These are phyloP conservation scores for Tetranychus cinnabarinus DNA, from an alignment of 1,140 invertebrate species.

Conservation along the genomic window DNA sequence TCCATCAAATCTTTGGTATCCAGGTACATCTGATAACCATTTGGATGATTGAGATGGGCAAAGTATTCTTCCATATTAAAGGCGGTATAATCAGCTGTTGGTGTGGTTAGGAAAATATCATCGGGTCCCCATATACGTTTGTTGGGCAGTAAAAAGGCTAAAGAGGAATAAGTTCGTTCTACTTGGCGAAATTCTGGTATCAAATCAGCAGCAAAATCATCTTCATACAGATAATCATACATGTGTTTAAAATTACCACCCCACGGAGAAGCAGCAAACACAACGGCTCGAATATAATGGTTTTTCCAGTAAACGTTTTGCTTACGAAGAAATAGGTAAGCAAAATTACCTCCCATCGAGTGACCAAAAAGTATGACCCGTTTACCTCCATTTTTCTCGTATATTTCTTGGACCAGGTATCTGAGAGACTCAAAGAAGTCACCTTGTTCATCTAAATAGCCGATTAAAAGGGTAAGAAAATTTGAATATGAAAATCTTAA, in stretches of 20 bases:
- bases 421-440: constrained; percentile 31
- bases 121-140: neutral
- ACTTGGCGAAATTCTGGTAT: neutral
- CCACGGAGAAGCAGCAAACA: constrained; percentile 76
- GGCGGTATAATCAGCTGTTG: neutral
- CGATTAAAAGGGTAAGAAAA: neutral
- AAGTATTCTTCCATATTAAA: neutral
- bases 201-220: neutral
- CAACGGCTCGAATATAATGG: constrained; percentile 53
- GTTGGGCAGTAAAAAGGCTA: constrained; percentile 4
- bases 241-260: constrained; percentile 76
- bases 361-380: constrained; percentile 62
- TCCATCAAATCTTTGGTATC: constrained; percentile 1
- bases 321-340: constrained; percentile 53
- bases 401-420: constrained; percentile 58
- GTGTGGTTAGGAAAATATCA: neutral
- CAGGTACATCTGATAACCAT: neutral
- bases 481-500: neutral
- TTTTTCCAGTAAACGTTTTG: constrained; percentile 66
- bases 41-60: neutral
- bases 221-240: constrained; percentile 36
- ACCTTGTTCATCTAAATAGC: neutral
- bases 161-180: neutral
- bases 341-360: constrained; percentile 81
- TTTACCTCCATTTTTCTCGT: constrained; percentile 43